Evolutionary conservation across 2,888 invertebrate species (phyloP), one percentile per base, ranked within the genome.

Genomic region (Uloborus plumipes): DNA sequence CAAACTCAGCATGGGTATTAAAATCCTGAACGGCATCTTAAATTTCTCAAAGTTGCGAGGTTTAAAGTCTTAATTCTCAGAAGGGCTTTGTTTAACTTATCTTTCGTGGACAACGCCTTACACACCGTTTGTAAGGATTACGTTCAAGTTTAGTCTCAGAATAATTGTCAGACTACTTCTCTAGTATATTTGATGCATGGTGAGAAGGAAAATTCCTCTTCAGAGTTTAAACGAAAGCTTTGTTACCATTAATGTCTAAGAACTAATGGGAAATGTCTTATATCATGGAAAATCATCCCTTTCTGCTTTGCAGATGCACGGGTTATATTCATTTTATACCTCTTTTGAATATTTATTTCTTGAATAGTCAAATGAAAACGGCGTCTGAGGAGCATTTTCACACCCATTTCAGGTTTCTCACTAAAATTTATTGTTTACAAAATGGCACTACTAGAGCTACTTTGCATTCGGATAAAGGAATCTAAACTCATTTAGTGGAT

Each of bases 11-110:
- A 31, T 59, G 55, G 31, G 51, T 18, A 55, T 51, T 67, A 58
- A 61, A 76, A 62, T 47, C n/a, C 47, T 22, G n/a, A 62, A 26
- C 53, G 16, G 31, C 58, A 58, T 20, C 58, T 75, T 75, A 16
- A 55, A 65, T 18, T 67, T 67, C 51, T 67, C 26, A 20, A 67
- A 59, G 75, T 64, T 76, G 66, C 66, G 47, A 76, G 76, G 76
- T 69, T 76, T 76, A 55, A 76, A 76, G 75, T 59, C 75, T 75
- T 75, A 75, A 75, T 75, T 39, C 39, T 66, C 69, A 61, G 20
- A 47, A 55, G 76, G 69, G 55, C 67, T 76, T 76, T 69, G 69
- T 76, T 76, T 76, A 70, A 76, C 62, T 76, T 76, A 76, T 76
- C 76, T 53, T 62, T 20, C 18, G 61, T 47, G 62, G 62, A 70